Evolutionary conservation across 1,140 invertebrate species (phyloP).

Genomic region (Dolichoris vasculosae): DNA sequence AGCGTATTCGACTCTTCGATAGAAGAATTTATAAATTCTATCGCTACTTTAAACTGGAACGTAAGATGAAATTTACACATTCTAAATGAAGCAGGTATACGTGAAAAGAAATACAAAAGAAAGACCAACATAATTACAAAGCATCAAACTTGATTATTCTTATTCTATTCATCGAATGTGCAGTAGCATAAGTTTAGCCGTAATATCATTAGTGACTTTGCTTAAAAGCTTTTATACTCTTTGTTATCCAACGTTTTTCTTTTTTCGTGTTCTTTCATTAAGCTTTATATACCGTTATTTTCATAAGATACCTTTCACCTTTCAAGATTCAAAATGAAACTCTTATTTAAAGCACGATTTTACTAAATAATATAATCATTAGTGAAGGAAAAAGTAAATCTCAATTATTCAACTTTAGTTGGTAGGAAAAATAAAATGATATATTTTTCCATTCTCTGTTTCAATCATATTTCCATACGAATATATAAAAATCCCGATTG

Average conservation of each 20-base stretch:
- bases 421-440: neutral
- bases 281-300: neutral
- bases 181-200: slow-evolving; percentile 58
- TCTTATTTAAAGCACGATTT: neutral
- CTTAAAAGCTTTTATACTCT: slow-evolving; percentile 54
- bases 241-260: neutral
- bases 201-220: slow-evolving; percentile 58
- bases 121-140: slow-evolving; percentile 58
- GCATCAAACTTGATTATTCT: slow-evolving; percentile 59
- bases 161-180: slow-evolving; percentile 4
- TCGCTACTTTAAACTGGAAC: neutral
- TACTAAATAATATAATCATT: slow-evolving; percentile 27
- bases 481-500: neutral
- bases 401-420: neutral
- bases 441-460: neutral
- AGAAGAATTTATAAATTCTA: too few species aligned
- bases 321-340: neutral
- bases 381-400: neutral
- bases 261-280: slow-evolving; percentile 3
- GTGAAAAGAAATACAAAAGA: neutral
- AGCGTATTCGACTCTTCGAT: too few species aligned
- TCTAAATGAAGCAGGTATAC: neutral
- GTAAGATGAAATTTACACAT: slow-evolving; percentile 11
- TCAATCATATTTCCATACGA: neutral
- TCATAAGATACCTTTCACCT: neutral